These are phyloP conservation scores for Rhizoglyphus robini DNA, from an alignment of 1,140 invertebrate genomes.

Conservation along the genomic window DNA sequence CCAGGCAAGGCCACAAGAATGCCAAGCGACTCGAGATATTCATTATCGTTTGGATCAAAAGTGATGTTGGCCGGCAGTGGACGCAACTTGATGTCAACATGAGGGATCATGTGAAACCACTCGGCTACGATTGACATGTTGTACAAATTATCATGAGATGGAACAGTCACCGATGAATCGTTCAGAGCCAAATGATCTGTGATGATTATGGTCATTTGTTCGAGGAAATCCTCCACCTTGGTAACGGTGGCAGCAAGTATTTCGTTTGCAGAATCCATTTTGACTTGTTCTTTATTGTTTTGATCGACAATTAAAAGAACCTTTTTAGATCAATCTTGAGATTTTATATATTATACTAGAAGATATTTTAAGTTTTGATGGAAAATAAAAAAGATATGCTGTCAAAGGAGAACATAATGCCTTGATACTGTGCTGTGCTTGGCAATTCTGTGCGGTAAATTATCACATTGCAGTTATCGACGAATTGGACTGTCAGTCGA, in stretches of 20 bases:
- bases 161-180: conserved; percentile 3
- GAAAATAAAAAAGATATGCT: too few species aligned
- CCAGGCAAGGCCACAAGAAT: conserved; percentile 79
- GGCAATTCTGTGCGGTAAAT: too few species aligned
- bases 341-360: too few species aligned
- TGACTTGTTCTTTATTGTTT: too few species aligned
- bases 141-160: conserved; percentile 24
- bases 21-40: conserved; percentile 62
- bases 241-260: background rate
- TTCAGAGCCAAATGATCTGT: conserved; percentile 6
- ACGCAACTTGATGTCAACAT: conserved; percentile 56
- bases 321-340: too few species aligned
- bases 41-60: conserved; percentile 68
- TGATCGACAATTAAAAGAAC: too few species aligned
- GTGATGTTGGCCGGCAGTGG: conserved; percentile 59
- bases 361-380: too few species aligned
- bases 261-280: conserved; percentile 6
- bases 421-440: too few species aligned
- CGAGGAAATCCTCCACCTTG: conserved; percentile 8
- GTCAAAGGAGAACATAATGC: too few species aligned
- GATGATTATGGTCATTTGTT: background rate
- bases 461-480: too few species aligned
- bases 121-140: conserved; percentile 59
- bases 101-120: conserved; percentile 61
- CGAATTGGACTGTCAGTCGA: too few species aligned